phyloP scores from a whole-genome alignment of 1,140 invertebrate species.

The Conus ventricosus region DNA sequence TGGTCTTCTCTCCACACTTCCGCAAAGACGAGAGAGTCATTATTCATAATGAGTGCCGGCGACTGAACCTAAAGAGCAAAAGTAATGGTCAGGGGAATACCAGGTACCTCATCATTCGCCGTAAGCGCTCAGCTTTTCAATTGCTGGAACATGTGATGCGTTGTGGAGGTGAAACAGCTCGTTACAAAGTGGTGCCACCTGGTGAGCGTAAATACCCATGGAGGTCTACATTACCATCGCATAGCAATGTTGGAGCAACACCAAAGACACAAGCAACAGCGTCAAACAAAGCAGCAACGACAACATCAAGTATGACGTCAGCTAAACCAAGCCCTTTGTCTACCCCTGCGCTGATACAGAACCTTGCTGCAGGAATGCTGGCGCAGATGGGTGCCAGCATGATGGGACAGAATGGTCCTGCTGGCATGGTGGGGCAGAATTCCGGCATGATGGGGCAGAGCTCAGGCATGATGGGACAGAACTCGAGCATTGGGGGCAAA shows the following conservation, averaged over 20 bases:
- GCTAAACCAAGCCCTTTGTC: not conserved
- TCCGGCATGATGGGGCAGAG: not conserved
- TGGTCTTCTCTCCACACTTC: conserved; percentile 83
- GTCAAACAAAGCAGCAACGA: not conserved
- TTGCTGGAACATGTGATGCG: conserved; percentile 69
- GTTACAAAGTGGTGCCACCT: conserved; percentile 74
- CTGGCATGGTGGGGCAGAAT: not conserved
- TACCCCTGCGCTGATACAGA: not conserved
- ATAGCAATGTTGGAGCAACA: not conserved
- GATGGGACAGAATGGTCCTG: not conserved
- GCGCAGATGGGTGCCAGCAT: not conserved
- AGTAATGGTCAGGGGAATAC: conserved; percentile 78
- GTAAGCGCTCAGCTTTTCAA: conserved; percentile 71
- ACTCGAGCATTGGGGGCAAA: not conserved
- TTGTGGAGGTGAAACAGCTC: conserved; percentile 70
- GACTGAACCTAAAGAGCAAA: conserved; percentile 77
- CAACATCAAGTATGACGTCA: not conserved
- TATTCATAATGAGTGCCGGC: conserved; percentile 78
- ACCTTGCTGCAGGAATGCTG: not conserved
- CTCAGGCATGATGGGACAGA: not conserved
- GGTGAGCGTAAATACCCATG: conserved; percentile 23
- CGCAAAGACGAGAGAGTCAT: conserved; percentile 82
- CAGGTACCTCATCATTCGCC: conserved; percentile 76
- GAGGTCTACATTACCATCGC: not conserved
- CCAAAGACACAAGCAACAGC: not conserved